Evolutionary conservation across 2,797 vertebrate genomes (phyloP).

Genomic region (Yasuhikotakia modesta): DNA sequence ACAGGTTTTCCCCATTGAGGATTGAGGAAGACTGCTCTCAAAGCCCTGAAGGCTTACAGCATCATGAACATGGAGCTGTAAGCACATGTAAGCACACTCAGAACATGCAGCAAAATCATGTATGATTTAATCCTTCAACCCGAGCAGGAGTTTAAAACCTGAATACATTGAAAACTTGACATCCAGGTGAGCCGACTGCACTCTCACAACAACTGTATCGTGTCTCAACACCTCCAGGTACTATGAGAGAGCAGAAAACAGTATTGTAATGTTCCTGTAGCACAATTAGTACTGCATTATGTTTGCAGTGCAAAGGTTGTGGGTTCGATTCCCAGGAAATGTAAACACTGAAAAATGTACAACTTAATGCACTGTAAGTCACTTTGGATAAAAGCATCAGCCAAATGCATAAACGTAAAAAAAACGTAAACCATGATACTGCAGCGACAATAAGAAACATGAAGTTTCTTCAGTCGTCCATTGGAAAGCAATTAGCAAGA

Average conservation of each 20-base stretch:
- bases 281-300: no score
- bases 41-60: constrained; percentile 79
- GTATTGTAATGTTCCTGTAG: no score
- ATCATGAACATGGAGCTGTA: constrained; percentile 83
- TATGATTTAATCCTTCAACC: background rate
- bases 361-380: no score
- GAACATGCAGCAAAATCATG: background rate
- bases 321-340: no score
- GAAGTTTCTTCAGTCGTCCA: background rate
- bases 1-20: constrained; percentile 58
- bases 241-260: constrained; percentile 60
- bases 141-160: background rate
- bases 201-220: constrained; percentile 83
- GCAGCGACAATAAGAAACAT: background rate
- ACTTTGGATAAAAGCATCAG: no score
- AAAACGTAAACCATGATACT: background rate
- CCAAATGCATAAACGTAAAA: background rate
- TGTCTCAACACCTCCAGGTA: constrained; percentile 80
- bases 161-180: constrained; percentile 81
- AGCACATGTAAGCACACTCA: constrained; percentile 6
- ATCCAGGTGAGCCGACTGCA: constrained; percentile 78
- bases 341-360: no score
- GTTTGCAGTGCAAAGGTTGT: no score
- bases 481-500: background rate
- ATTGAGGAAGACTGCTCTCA: constrained; percentile 68